Conservation (phyloP, 2,797 vertebrate species). For the Miichthys miiuy region DNA sequence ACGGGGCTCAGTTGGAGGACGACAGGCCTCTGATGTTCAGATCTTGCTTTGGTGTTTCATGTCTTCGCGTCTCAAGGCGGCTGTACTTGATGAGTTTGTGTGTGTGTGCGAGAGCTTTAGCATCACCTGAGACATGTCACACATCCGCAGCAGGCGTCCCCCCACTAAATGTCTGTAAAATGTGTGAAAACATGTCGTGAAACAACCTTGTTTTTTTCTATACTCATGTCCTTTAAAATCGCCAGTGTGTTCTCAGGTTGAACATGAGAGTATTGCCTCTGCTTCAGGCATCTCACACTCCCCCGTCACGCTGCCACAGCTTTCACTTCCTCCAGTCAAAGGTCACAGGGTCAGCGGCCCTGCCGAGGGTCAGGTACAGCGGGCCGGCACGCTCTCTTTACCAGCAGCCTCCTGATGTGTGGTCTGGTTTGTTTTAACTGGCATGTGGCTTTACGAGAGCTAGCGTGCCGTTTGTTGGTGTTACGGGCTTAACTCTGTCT, state of each 20-base stretch:
- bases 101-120: conserved; percentile 18
- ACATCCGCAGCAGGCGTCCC: conserved; percentile 17
- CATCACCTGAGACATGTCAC: conserved; percentile 58
- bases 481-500: conserved; percentile 53
- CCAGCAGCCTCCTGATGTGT: conserved; percentile 73
- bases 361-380: conserved; percentile 71
- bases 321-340: conserved; percentile 80
- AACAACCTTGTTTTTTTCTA: conserved; percentile 54
- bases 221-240: conserved; percentile 8
- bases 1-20: conserved; percentile 16
- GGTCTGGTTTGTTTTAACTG: conserved; percentile 82
- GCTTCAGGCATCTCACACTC: conserved; percentile 75
- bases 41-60: conserved; percentile 8
- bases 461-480: conserved; percentile 52
- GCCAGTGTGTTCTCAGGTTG: conserved; percentile 48
- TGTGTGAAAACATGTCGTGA: conserved; percentile 47
- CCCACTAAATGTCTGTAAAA: conserved; percentile 41
- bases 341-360: conserved; percentile 75
- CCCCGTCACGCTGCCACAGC: conserved; percentile 65
- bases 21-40: conserved; percentile 12
- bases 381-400: conserved; percentile 31
- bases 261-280: conserved; percentile 39
- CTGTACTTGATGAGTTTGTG: conserved; percentile 15
- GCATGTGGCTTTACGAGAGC: conserved; percentile 69
- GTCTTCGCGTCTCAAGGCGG: not conserved